Percentiles rank a stretch among this genome's conserved stretches.
Conservation (phyloP, 2,797 vertebrate genomes). For the Poeciliopsis infans region DNA sequence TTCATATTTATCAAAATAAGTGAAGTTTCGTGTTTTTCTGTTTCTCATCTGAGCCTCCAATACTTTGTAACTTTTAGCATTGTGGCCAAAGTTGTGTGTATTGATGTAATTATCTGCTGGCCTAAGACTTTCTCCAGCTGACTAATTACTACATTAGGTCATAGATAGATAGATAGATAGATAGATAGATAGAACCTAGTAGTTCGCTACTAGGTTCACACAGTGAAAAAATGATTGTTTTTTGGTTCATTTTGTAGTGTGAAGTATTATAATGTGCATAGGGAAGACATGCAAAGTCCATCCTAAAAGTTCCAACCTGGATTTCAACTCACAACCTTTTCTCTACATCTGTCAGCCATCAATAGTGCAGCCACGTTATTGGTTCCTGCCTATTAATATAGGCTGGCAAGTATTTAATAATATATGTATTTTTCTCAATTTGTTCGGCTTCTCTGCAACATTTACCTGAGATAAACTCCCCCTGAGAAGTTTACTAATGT, state of each 20-base stretch:
- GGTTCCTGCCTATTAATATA: conserved; percentile 8
- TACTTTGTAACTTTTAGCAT: neutral
- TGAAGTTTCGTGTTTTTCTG: neutral
- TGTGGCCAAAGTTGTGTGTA: neutral
- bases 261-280: neutral
- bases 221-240: neutral
- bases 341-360: neutral
- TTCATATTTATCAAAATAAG: neutral
- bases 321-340: neutral
- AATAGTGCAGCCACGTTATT: neutral
- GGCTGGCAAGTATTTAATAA: neutral
- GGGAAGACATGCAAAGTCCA: neutral
- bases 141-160: neutral
- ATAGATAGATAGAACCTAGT: no score
- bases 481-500: neutral
- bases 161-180: no score
- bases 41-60: neutral
- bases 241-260: neutral
- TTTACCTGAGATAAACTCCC: conserved; percentile 19
- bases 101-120: neutral
- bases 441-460: neutral
- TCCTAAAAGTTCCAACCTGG: neutral
- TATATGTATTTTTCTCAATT: conserved; percentile 18
- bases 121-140: neutral
- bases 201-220: no score